Evolutionary conservation across 1,140 invertebrate genomes (phyloP), one percentile per base, ranked within the genome.

Genomic region (Cyclina sinensis): DNA sequence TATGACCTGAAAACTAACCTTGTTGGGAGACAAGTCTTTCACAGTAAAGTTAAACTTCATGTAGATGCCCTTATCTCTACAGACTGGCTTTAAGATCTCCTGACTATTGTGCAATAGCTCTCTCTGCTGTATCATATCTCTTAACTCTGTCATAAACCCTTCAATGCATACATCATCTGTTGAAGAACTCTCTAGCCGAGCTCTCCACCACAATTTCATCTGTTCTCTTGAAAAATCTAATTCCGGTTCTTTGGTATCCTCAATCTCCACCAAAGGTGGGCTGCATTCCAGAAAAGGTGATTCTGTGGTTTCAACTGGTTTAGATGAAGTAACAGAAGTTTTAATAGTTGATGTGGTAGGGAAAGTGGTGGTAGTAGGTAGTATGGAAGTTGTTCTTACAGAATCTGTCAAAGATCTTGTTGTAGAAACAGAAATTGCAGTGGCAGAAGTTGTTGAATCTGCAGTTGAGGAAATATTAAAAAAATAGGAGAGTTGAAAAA

Each of bases 281-380:
- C 7, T 51, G 27, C 74, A 78, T 78, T 54, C 74, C 21, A 48
- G n/a, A 30, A 78, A 78, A 35, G 74, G 74, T 35, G 39, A 78
- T 35, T 35, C 27, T 32, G 74, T 78, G 30, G 74, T 51, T 11
- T 7, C 48, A 5, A 78, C 46, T 78, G 43, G 27, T 54, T 54
- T 16, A 35, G 74, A 11, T 27, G n/a, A 9, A 35, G 30, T 78
- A 14, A 48, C 16, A 2, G 46, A 21, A 32, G 46, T 2, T 32
- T 24, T 35, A 27, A 1, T 54, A 11, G 48, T 51, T 78, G 74
- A 30, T 32, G 74, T 51, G 1, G 59, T 30, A 46, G 18, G 1
- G 0, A 39, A n/a, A 21, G 24, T 82, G 35, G 78, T 37, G 39
- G 14, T 39, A 27, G 51, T 30, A 62, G 78, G 35, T 62, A 43